phyloP scores from a whole-genome alignment of 2,113 vertebrate genomes.

The Bostrychus sinensis region DNA sequence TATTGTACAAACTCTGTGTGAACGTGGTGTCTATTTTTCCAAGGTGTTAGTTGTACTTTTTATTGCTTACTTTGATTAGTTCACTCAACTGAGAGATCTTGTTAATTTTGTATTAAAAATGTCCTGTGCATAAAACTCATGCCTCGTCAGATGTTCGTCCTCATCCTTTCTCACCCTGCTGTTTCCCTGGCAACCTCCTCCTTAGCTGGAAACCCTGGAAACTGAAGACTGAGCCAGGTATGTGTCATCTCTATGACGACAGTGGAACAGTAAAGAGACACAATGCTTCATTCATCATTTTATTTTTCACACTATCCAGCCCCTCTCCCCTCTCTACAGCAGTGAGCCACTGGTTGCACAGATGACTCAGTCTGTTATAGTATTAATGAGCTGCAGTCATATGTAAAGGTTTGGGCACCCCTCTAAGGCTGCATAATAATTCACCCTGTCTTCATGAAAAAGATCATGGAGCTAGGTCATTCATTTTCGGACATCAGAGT shows the following conservation, averaged over 20 bases:
- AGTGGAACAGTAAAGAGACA: slow-evolving; percentile 42
- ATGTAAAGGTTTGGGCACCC: too few relatives aligned
- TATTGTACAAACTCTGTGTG: slow-evolving; percentile 77
- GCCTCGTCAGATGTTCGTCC: slow-evolving; percentile 62
- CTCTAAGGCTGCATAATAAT: too few relatives aligned
- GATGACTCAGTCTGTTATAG: slow-evolving; percentile 21
- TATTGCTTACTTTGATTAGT: slow-evolving; percentile 84
- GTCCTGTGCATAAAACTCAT: slow-evolving; percentile 80
- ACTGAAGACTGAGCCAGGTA: slow-evolving; percentile 64
- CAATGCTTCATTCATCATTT: slow-evolving; percentile 62
- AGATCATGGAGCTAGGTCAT: too few relatives aligned
- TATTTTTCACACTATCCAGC: slow-evolving; percentile 65
- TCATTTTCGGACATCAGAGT: too few relatives aligned
- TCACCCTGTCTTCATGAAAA: too few relatives aligned
- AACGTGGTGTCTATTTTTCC: slow-evolving; percentile 85
- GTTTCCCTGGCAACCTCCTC: slow-evolving; percentile 73
- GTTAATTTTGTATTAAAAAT: slow-evolving; percentile 86
- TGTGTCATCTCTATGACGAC: slow-evolving; percentile 59
- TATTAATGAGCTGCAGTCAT: slow-evolving; percentile 37
- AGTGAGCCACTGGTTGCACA: slow-evolving; percentile 32
- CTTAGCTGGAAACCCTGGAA: slow-evolving; percentile 77
- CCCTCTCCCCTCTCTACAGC: slow-evolving; percentile 10
- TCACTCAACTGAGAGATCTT: slow-evolving; percentile 78
- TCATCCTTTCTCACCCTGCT: slow-evolving; percentile 28
- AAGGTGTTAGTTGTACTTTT: slow-evolving; percentile 84